Percentiles rank a stretch among this genome's conserved stretches.
phyloP scores from a whole-genome alignment of 2,113 vertebrate species.

The Desmodus rotundus region DNA sequence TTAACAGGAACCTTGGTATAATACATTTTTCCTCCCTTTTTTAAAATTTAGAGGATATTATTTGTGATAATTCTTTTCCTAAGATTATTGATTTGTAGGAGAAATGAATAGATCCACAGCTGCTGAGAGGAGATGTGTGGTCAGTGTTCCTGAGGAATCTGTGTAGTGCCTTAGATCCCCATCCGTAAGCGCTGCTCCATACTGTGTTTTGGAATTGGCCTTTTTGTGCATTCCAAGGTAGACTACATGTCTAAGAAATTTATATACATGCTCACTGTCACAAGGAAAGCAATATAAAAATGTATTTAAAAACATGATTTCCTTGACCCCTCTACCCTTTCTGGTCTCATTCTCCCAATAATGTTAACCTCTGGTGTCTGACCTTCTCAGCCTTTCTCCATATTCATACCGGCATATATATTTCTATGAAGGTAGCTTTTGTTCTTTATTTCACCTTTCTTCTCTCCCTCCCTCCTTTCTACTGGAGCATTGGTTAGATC shows the following conservation, averaged over 20 bases:
- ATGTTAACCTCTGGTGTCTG: too few relatives aligned
- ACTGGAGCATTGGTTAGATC: not conserved
- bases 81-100: not conserved
- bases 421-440: not conserved
- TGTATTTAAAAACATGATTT: not conserved
- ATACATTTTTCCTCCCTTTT: not conserved
- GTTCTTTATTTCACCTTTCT: not conserved
- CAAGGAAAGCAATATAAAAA: not conserved
- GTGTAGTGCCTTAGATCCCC: not conserved
- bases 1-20: not conserved
- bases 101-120: not conserved
- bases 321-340: not conserved
- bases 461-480: not conserved
- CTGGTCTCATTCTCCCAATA: not conserved
- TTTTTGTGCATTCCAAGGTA: not conserved
- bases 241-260: not conserved
- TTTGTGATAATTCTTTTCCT: not conserved
- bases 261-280: not conserved
- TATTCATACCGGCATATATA: not conserved
- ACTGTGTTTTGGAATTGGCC: not conserved
- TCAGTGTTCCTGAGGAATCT: not conserved
- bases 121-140: not conserved
- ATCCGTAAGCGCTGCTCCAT: not conserved
- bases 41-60: not conserved
- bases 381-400: not conserved